Evolutionary conservation across 1,140 invertebrate species (phyloP).

Genomic region (Eurosta solidaginis): DNA sequence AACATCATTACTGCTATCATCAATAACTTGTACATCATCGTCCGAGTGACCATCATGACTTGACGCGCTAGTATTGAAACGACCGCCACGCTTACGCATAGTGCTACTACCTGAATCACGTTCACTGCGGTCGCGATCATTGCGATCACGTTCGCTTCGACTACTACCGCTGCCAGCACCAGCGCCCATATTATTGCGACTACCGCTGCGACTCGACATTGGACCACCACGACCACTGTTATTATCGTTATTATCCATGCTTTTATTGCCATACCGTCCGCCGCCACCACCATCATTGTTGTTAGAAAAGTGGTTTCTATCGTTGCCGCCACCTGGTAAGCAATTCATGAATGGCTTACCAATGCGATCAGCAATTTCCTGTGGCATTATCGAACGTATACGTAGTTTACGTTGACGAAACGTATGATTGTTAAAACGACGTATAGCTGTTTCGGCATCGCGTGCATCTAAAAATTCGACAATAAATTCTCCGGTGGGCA

Average conservation of each 20-base stretch:
- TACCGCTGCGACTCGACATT: not conserved
- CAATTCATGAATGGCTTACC: constrained; percentile 54
- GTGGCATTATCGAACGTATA: constrained; percentile 69
- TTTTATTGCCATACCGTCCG: not conserved
- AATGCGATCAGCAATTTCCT: constrained; percentile 63
- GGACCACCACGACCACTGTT: not conserved
- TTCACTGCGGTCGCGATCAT: constrained; percentile 34
- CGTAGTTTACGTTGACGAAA: constrained; percentile 70
- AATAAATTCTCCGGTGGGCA: constrained; percentile 81
- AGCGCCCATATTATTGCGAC: not conserved
- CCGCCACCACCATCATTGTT: not conserved
- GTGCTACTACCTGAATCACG: not conserved
- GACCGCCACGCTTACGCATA: not conserved
- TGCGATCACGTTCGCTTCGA: constrained; percentile 11
- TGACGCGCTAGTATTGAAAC: not conserved
- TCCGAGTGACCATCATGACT: constrained; percentile 1
- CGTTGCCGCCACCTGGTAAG: constrained; percentile 43
- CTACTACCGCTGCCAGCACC: not conserved
- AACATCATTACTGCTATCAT: constrained; percentile 26
- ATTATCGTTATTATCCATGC: not conserved
- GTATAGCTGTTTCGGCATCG: constrained; percentile 72
- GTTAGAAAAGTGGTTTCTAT: not conserved
- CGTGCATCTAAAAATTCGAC: constrained; percentile 76
- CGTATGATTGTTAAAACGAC: constrained; percentile 69
- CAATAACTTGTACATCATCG: constrained; percentile 1